Conservation (phyloP, 2,113 vertebrate species). For the Sinocyclocheilus anshuiensis region DNA sequence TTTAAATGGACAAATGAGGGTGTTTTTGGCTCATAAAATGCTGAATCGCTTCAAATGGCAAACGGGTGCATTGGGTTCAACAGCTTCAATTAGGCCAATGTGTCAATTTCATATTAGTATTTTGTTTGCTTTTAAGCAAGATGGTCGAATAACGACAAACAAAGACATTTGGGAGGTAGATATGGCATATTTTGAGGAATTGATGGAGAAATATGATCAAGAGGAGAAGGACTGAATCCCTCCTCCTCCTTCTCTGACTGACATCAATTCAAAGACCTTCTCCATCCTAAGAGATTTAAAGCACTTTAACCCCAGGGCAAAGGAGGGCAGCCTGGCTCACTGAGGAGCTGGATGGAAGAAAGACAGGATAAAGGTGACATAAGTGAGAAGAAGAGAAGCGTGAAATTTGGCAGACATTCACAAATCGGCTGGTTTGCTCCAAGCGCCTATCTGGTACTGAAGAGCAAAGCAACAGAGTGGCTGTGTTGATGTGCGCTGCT, state of each 20-base stretch:
- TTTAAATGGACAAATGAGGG: slow-evolving; percentile 14
- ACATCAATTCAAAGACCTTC: slow-evolving; percentile 53
- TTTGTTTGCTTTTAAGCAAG: too few species aligned
- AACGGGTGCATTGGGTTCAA: not conserved
- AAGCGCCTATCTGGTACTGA: slow-evolving; percentile 16
- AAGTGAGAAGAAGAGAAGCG: slow-evolving; percentile 61
- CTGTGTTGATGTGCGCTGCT: not conserved
- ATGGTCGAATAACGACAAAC: not conserved
- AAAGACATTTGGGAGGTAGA: not conserved
- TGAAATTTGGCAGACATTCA: slow-evolving; percentile 63
- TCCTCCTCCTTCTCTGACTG: not conserved
- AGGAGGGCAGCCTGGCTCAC: slow-evolving; percentile 58
- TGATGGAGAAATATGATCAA: slow-evolving; percentile 42
- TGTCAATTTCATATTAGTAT: not conserved
- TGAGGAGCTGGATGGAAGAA: slow-evolving; percentile 62
- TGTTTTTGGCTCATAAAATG: not conserved
- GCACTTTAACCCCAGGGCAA: slow-evolving; percentile 63
- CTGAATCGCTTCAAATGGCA: not conserved
- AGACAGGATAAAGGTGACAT: slow-evolving; percentile 66
- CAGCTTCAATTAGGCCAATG: not conserved
- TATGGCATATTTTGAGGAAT: slow-evolving; percentile 8
- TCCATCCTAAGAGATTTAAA: slow-evolving; percentile 54
- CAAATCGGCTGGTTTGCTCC: slow-evolving; percentile 51
- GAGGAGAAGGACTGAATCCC: slow-evolving; percentile 10
- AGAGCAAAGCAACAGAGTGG: not conserved